Conservation (phyloP, 1,140 invertebrate species). For the Bombus sylvicola region DNA sequence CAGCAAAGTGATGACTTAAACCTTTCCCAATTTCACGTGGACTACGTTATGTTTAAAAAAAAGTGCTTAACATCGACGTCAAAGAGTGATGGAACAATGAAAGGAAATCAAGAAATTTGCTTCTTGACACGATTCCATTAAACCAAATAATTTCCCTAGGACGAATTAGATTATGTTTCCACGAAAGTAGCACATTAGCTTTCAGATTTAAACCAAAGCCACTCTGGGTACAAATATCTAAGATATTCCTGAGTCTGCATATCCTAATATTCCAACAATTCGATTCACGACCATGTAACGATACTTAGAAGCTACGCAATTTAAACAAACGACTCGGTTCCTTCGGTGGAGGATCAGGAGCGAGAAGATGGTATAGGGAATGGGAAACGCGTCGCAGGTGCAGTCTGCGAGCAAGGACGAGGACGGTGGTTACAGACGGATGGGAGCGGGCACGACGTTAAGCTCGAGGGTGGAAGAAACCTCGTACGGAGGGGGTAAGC, state of each 20-base stretch:
- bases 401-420: background rate
- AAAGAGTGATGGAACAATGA: no score
- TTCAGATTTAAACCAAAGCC: background rate
- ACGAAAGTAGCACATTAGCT: no score
- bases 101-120: no score
- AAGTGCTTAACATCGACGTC: no score
- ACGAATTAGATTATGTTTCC: no score
- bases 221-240: no score
- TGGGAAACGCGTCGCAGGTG: constrained; percentile 22
- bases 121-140: no score
- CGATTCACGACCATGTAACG: background rate
- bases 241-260: no score
- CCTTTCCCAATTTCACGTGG: no score
- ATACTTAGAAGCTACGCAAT: background rate
- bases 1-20: no score
- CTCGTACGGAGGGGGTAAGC: constrained; percentile 2
- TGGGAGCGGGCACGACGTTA: background rate
- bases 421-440: background rate
- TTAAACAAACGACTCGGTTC: background rate
- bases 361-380: background rate
- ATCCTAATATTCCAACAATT: background rate
- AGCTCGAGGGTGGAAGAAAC: constrained; percentile 8
- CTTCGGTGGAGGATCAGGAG: background rate
- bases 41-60: no score
- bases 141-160: no score